Percentiles rank a stretch among this genome's conserved stretches.
Evolutionary conservation across 2,888 invertebrate species (phyloP).

Genomic region (Gortyna flavago): DNA sequence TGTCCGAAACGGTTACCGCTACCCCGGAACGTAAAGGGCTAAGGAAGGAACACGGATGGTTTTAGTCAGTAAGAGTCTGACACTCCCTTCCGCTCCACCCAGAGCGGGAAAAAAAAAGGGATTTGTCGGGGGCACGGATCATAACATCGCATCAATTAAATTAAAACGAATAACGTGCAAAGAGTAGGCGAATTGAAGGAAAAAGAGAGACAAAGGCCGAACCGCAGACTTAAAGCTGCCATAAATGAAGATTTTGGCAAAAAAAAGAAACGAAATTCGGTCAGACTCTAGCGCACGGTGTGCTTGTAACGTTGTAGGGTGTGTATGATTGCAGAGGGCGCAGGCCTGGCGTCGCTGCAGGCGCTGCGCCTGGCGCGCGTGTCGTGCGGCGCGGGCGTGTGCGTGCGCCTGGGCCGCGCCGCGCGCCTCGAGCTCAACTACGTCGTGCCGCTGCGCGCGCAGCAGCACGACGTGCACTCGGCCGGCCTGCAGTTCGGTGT

Average conservation of each 20-base stretch:
- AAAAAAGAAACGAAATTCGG: not conserved
- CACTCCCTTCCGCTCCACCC: too few relatives aligned
- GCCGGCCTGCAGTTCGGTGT: conserved; percentile 95
- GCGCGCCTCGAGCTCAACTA: conserved; percentile 99
- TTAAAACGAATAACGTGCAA: too few relatives aligned
- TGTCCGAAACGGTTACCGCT: too few relatives aligned
- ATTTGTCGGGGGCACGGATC: too few relatives aligned
- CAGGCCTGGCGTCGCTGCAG: conserved; percentile 78
- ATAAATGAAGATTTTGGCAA: not conserved
- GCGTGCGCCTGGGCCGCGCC: conserved; percentile 93
- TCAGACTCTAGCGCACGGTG: not conserved
- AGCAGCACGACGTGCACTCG: conserved; percentile 90
- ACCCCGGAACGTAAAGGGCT: too few relatives aligned
- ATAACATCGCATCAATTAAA: too few relatives aligned
- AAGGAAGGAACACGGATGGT: too few relatives aligned
- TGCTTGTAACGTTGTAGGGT: not conserved
- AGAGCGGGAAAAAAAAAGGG: too few relatives aligned
- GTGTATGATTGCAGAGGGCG: conserved; percentile 82
- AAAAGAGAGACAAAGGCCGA: not conserved
- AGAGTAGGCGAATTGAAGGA: too few relatives aligned
- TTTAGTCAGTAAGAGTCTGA: too few relatives aligned
- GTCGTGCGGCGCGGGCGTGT: conserved; percentile 91
- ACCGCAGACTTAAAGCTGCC: not conserved
- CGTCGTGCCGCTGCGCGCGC: conserved; percentile 92
- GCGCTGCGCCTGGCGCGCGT: conserved; percentile 91